phyloP scores from a whole-genome alignment of 2,797 vertebrate species.

The Buceros bicornis region DNA sequence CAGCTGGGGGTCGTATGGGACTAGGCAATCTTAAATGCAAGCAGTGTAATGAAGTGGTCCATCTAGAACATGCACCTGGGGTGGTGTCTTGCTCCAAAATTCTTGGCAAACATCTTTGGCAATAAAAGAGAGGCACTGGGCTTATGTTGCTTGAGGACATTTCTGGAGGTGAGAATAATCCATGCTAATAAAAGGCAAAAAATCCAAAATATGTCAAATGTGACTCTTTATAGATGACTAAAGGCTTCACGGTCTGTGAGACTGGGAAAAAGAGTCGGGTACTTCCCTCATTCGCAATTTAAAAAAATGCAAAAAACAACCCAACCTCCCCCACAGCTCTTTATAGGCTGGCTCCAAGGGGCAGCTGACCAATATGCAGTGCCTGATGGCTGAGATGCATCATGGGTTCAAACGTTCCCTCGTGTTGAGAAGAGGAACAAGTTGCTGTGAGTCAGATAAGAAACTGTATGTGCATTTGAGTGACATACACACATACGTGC shows the following conservation, averaged over 20 bases:
- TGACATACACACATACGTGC: fast-evolving
- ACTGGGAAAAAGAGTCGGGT: not conserved
- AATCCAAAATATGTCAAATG: not conserved
- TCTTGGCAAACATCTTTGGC: not conserved
- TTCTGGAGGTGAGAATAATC: not conserved
- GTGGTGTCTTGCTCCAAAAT: not conserved
- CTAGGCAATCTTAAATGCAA: not conserved
- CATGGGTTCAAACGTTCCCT: not conserved
- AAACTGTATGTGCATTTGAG: not conserved
- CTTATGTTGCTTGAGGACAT: not conserved
- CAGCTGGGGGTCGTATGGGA: not conserved
- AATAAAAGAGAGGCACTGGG: not conserved
- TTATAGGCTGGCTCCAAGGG: not conserved
- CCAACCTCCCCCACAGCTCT: not conserved
- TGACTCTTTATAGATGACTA: not conserved
- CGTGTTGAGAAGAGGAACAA: fast-evolving
- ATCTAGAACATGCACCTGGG: not conserved
- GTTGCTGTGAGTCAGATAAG: not conserved
- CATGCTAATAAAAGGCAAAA: not conserved
- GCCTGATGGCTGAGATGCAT: not conserved
- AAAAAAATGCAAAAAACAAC: not conserved
- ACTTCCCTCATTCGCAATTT: not conserved
- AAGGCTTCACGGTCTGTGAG: not conserved
- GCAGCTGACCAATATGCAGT: fast-evolving
- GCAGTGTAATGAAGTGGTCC: not conserved